A percentile compares a stretch with the other conserved stretches of the same genome.
These are phyloP conservation scores for Cantharis rustica DNA, from an alignment of 2,888 invertebrate genomes.

Conservation along the genomic window DNA sequence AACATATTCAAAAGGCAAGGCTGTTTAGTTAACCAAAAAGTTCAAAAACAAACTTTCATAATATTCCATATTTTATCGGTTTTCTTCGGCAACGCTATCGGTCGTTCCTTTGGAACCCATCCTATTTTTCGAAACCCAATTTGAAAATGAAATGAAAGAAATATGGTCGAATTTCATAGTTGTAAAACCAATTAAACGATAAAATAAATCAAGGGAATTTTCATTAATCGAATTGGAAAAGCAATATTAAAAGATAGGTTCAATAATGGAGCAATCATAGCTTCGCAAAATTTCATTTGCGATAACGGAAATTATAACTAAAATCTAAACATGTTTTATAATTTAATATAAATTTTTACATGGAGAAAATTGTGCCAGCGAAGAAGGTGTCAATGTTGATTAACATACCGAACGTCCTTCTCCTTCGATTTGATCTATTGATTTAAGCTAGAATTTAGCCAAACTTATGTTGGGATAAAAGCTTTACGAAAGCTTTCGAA, in stretches of 20 bases:
- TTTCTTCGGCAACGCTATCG: neutral
- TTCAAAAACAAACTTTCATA: neutral
- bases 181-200: constrained; percentile 12
- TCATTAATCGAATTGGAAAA: constrained; percentile 8
- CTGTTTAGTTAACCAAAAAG: neutral
- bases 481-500: constrained; percentile 9
- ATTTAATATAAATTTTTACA: constrained; percentile 11
- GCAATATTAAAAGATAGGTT: constrained; percentile 3
- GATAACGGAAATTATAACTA: constrained; percentile 12
- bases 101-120: neutral
- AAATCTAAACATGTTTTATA: constrained; percentile 12
- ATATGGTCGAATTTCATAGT: neutral
- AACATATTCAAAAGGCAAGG: neutral
- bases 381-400: constrained; percentile 17
- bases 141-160: neutral
- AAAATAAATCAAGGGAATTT: constrained; percentile 15
- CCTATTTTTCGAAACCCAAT: neutral
- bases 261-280: constrained; percentile 7
- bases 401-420: constrained; percentile 16
- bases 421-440: constrained; percentile 14
- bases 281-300: constrained; percentile 1
- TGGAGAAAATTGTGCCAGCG: constrained; percentile 9
- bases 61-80: too few species aligned
- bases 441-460: constrained; percentile 10
- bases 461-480: constrained; percentile 12